Evolutionary conservation across 2,113 vertebrate species (phyloP).

Genomic region (Alaudala cheleensis): DNA sequence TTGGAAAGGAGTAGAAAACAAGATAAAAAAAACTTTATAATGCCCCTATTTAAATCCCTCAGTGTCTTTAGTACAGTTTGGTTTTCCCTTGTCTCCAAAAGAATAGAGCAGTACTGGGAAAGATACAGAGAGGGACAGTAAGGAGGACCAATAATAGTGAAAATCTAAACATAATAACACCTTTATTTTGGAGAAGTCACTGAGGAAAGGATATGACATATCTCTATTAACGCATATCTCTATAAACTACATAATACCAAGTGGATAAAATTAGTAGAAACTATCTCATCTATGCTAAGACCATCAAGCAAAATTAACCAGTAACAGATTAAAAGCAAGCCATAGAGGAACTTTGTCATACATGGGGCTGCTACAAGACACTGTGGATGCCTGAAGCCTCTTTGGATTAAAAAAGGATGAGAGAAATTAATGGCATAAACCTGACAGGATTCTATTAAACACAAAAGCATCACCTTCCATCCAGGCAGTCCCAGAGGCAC

Average conservation of each 20-base stretch:
- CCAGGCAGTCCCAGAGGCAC: background rate
- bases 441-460: background rate
- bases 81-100: background rate
- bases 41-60: background rate
- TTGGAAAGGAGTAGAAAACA: background rate
- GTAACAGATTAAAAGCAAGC: background rate
- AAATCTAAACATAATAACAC: background rate
- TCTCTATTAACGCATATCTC: background rate
- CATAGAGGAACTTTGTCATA: background rate
- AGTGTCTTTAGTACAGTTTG: background rate
- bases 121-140: background rate
- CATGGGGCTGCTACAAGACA: background rate
- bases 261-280: background rate
- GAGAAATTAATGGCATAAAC: background rate
- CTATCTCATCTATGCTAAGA: background rate
- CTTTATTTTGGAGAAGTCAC: background rate
- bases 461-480: background rate
- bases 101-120: background rate
- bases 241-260: background rate
- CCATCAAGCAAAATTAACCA: background rate
- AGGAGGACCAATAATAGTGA: background rate
- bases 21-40: background rate
- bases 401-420: background rate
- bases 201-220: background rate
- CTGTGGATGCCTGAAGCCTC: background rate